Percentiles rank a stretch among this genome's conserved stretches.
Evolutionary conservation across 2,888 invertebrate species (phyloP).

Genomic region (Agrilus cyanescens): DNA sequence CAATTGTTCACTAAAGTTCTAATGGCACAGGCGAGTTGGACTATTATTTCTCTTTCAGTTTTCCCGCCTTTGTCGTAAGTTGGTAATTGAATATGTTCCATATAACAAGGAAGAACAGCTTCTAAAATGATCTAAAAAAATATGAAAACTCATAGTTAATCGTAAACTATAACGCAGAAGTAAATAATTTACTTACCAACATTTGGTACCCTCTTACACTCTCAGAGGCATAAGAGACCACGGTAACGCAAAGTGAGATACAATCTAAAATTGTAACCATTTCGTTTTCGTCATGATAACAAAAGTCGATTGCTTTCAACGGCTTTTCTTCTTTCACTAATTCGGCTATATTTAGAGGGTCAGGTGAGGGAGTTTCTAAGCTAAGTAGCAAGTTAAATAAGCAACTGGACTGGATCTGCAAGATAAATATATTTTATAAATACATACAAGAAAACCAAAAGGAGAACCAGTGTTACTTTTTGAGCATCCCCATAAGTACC

Average conservation of each 20-base stretch:
- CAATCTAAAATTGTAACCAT: constrained; percentile 95
- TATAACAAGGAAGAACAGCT: constrained; percentile 90
- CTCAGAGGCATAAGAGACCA: constrained; percentile 95
- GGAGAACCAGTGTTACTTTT: constrained; percentile 51
- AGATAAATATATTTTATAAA: too few species aligned
- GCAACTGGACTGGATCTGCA: constrained; percentile 76
- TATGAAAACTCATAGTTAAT: neutral
- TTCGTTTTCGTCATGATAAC: constrained; percentile 96
- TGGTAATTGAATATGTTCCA: constrained; percentile 84
- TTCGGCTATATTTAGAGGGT: constrained; percentile 87
- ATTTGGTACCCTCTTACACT: constrained; percentile 85
- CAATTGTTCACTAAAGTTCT: constrained; percentile 93
- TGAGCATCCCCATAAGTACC: constrained; percentile 84
- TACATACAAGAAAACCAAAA: neutral
- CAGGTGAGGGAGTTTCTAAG: constrained; percentile 87
- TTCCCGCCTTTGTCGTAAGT: constrained; percentile 84
- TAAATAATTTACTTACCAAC: constrained; percentile 49
- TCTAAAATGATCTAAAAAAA: constrained; percentile 76
- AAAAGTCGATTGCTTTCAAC: constrained; percentile 91
- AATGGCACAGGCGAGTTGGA: constrained; percentile 86
- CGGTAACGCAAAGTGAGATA: constrained; percentile 97
- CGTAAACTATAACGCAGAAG: constrained; percentile 1
- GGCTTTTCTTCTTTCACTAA: constrained; percentile 85
- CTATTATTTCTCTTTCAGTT: constrained; percentile 86
- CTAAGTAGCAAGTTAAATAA: constrained; percentile 84